These are phyloP conservation scores for Erithacus rubecula DNA, from an alignment of 2,797 vertebrate species.

Conservation along the genomic window DNA sequence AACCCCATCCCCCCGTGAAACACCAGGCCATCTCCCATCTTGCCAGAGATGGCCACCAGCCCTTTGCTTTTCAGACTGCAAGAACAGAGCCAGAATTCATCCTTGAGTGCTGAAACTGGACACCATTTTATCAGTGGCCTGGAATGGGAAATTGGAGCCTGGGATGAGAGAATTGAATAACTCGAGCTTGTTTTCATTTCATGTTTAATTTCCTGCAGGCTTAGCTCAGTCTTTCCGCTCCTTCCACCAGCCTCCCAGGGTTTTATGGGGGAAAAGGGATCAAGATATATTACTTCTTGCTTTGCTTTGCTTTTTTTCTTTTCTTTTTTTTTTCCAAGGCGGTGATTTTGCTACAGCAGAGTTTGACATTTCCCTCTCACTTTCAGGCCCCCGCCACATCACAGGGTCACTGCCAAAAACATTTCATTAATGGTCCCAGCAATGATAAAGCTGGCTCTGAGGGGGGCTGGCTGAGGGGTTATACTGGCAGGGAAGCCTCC, in stretches of 20 bases:
- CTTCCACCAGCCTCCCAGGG: conserved; percentile 80
- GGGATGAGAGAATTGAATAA: conserved; percentile 84
- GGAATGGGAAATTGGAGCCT: conserved; percentile 82
- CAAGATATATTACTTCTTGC: conserved; percentile 64
- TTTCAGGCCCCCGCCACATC: background rate
- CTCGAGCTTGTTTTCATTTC: conserved; percentile 92
- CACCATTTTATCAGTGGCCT: conserved; percentile 79
- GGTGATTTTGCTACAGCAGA: background rate
- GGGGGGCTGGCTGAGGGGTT: background rate
- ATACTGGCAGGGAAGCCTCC: background rate
- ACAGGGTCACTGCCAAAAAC: background rate
- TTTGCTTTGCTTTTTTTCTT: conserved; percentile 27
- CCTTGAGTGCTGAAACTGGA: conserved; percentile 70
- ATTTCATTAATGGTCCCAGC: conserved; percentile 38
- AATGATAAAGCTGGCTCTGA: background rate
- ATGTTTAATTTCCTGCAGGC: conserved; percentile 97
- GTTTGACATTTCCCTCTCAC: conserved; percentile 48
- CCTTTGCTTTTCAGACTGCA: conserved; percentile 26
- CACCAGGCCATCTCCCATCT: background rate
- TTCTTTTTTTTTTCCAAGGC: background rate
- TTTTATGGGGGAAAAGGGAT: conserved; percentile 71
- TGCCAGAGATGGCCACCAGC: background rate
- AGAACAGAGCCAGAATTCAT: conserved; percentile 70
- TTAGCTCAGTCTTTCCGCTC: conserved; percentile 84
- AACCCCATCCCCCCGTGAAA: background rate